phyloP scores from a whole-genome alignment of 2,113 vertebrate species.

The Rhynchopsitta pachyrhyncha region DNA sequence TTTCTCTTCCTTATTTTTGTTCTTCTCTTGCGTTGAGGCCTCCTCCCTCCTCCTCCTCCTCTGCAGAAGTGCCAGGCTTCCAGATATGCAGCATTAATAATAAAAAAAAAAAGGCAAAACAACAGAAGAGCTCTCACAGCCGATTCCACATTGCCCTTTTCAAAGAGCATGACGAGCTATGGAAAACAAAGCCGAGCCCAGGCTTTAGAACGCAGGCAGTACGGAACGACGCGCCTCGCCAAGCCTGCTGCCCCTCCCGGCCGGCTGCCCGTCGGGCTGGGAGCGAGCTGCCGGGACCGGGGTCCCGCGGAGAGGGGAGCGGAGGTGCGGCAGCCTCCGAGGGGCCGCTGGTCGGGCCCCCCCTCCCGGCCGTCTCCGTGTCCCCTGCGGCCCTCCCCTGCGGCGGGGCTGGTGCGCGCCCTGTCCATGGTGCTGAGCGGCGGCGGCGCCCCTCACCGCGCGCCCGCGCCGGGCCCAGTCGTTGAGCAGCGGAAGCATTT shows the following conservation, averaged over 20 bases:
- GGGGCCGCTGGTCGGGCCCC: neutral
- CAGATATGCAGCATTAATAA: neutral
- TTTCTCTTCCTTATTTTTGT: neutral
- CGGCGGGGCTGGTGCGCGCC: neutral
- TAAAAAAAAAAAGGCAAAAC: no score
- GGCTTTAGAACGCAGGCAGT: neutral
- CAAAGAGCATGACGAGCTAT: neutral
- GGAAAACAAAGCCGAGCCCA: neutral
- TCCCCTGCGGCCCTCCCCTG: neutral
- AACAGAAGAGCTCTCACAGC: neutral
- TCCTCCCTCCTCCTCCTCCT: neutral
- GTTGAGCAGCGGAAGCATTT: neutral
- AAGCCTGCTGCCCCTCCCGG: neutral
- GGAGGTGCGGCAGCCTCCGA: neutral
- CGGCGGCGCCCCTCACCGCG: neutral
- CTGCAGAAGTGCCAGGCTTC: neutral
- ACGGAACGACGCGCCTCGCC: neutral
- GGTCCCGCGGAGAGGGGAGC: no score
- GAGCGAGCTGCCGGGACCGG: neutral
- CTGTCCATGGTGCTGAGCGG: constrained; percentile 69
- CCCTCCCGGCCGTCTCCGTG: no score
- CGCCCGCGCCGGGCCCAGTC: neutral
- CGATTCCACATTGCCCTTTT: constrained; percentile 5
- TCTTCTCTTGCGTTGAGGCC: neutral
- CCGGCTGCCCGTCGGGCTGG: neutral